Evolutionary conservation across 2,113 vertebrate genomes (phyloP), one percentile per base, ranked within the genome.

Genomic region (Sclerurus mexicanus): DNA sequence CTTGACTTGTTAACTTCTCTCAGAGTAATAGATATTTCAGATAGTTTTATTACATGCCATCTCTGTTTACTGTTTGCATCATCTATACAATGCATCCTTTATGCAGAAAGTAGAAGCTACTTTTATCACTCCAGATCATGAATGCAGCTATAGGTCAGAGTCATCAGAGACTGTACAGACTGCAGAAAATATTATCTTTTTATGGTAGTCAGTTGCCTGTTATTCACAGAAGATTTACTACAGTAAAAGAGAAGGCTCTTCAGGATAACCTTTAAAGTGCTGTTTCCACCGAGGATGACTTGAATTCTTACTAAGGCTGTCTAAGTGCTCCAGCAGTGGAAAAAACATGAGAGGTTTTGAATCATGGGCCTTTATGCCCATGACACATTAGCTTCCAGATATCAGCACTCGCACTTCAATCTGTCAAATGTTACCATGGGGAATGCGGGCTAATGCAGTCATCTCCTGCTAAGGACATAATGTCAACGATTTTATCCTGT

Each of bases 201-300:
- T 74, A 27, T 67, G 47, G 47, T n/a, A 80, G 59, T 17, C 59
- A 12, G n/a, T 77, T 86, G 37, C 42, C 46, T 2, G 0, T 63
- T 92, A 74, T 77, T 88, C 79, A 53, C 55, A 83, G 67, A 72
- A 88, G 79, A 96, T 88, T 90, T 86, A 83, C 63, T 90, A 17
- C 72, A 67, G 46, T 31, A 63, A 86, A 83, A 68, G n/a, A 42
- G 44, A 94, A 85, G 37, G 10, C 28, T 95, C 63, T 90, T 76
- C 58, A 58, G 55, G 78, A 68, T 93, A 90, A 85, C 64, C 67
- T 87, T 91, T 91, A n/a, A 96, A 83, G 42, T 59, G 64, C 52
- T 71, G 35, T 80, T 96, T 88, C 63, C 27, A 46, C 64, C 47
- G 49, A 62, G 42, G 63, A 33, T 69, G 35, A 62, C 74, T 95